phyloP scores from a whole-genome alignment of 2,888 invertebrate genomes.

The Laothoe populi region DNA sequence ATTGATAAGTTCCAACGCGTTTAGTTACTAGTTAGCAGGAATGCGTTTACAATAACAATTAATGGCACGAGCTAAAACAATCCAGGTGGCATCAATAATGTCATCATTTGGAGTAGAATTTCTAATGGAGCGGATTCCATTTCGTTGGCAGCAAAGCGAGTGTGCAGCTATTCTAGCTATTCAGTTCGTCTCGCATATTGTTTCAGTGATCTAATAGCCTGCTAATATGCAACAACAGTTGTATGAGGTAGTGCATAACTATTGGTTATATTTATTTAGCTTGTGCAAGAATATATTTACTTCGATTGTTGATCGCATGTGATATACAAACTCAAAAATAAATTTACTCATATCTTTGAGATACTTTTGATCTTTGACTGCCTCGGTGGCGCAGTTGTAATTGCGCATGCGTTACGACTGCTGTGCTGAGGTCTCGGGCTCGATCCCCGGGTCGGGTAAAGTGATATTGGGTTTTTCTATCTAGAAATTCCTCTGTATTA shows the following conservation, averaged over 20 bases:
- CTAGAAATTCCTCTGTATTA: no score
- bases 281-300: not conserved
- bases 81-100: conserved; percentile 73
- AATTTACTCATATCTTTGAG: no score
- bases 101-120: conserved; percentile 77
- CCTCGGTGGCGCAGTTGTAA: no score
- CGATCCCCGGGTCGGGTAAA: no score
- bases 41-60: conserved; percentile 54
- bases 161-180: conserved; percentile 73
- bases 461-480: no score
- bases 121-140: conserved; percentile 80
- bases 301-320: conserved; percentile 32
- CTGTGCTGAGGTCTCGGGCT: no score
- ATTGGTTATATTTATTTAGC: not conserved
- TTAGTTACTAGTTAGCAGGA: conserved; percentile 48
- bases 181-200: conserved; percentile 67
- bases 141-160: conserved; percentile 80
- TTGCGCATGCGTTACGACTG: no score
- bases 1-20: conserved; percentile 46
- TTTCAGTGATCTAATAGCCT: conserved; percentile 55
- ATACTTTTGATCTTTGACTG: no score
- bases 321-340: no score
- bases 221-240: conserved; percentile 32
- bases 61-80: conserved; percentile 61
- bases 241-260: not conserved